These are phyloP conservation scores for Deilephila elpenor DNA, from an alignment of 2,888 invertebrate genomes.

Conservation along the genomic window DNA sequence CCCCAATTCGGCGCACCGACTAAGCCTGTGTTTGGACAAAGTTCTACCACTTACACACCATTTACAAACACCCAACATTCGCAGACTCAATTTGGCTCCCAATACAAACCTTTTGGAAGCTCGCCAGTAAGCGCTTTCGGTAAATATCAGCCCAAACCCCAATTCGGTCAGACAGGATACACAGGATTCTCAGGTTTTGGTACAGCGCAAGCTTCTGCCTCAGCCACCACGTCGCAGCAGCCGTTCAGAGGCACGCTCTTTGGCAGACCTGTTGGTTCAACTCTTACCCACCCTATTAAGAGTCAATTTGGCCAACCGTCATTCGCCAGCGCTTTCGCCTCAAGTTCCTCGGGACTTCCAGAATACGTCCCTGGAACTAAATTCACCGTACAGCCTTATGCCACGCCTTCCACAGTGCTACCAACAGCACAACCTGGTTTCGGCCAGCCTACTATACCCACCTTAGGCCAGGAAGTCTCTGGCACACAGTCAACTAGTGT, in stretches of 20 bases:
- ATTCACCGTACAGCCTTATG: slow-evolving; percentile 1
- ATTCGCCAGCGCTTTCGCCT: slow-evolving; percentile 23
- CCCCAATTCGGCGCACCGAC: slow-evolving; percentile 42
- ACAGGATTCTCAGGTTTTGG: slow-evolving; percentile 16
- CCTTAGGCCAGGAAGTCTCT: background rate
- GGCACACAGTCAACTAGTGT: slow-evolving; percentile 7
- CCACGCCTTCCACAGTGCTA: slow-evolving; percentile 2
- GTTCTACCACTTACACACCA: slow-evolving; percentile 26
- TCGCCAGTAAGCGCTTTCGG: slow-evolving; percentile 6
- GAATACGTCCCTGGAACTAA: background rate
- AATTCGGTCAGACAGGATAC: background rate
- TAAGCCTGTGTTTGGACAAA: slow-evolving; percentile 37
- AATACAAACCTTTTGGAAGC: slow-evolving; percentile 31
- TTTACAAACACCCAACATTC: slow-evolving; percentile 19
- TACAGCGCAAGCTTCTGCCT: slow-evolving; percentile 14
- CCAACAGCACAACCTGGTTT: slow-evolving; percentile 14
- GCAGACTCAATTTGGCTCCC: slow-evolving; percentile 24
- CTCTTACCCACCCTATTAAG: slow-evolving; percentile 6
- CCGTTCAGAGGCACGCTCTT: slow-evolving; percentile 5
- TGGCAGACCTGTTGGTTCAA: slow-evolving; percentile 13
- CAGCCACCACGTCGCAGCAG: background rate
- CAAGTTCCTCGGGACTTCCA: slow-evolving; percentile 17
- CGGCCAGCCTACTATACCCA: slow-evolving; percentile 21
- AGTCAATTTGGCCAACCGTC: slow-evolving; percentile 27
- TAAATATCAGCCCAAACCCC: background rate